Percentiles rank a stretch among this genome's conserved stretches.
Evolutionary conservation across 2,797 vertebrate genomes (phyloP).

Genomic region (Crocidura indochinensis): DNA sequence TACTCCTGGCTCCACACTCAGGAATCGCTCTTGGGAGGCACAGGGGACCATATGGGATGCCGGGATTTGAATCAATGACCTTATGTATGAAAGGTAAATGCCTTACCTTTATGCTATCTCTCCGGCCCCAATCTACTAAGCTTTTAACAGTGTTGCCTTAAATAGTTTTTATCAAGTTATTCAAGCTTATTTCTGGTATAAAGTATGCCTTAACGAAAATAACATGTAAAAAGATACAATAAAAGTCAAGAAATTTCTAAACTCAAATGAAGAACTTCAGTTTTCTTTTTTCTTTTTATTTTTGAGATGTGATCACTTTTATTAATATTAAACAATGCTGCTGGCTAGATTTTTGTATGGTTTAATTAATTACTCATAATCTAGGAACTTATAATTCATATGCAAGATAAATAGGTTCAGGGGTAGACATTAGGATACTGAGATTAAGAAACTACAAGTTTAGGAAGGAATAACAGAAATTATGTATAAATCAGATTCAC

Average conservation of each 20-base stretch:
- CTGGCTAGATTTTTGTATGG: not conserved
- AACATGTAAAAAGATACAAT: not conserved
- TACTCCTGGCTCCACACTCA: no score
- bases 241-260: not conserved
- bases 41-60: no score
- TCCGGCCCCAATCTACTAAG: not conserved
- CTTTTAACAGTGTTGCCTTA: not conserved
- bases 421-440: not conserved
- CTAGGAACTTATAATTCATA: not conserved
- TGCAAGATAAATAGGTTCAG: not conserved
- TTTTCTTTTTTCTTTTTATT: not conserved
- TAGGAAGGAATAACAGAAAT: not conserved
- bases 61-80: no score
- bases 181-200: conserved; percentile 33
- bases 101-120: no score
- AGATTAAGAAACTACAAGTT: not conserved
- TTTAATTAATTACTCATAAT: not conserved
- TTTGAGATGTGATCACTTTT: not conserved
- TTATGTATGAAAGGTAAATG: no score
- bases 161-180: not conserved
- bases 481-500: no score
- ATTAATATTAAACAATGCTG: not conserved
- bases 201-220: not conserved
- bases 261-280: not conserved
- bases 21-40: no score